phyloP scores from a whole-genome alignment of 2,888 invertebrate genomes.

The Diarsia brunnea region DNA sequence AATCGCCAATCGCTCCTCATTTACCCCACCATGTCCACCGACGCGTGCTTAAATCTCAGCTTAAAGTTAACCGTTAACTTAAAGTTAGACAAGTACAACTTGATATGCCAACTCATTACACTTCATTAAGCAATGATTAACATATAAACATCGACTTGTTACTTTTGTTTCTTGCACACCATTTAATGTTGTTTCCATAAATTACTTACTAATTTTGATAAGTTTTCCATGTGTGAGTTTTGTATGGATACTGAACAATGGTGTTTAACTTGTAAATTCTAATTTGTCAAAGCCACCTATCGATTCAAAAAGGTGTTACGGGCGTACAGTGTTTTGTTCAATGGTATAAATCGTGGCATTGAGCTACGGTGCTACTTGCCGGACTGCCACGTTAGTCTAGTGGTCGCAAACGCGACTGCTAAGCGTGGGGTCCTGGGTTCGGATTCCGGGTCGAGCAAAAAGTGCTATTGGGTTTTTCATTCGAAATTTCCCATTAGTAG shows the following conservation, averaged over 20 bases:
- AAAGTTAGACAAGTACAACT: conserved; percentile 64
- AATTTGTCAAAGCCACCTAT: background rate
- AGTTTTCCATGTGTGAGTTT: conserved; percentile 11
- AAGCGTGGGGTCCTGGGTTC: too few species aligned
- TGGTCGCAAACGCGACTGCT: too few species aligned
- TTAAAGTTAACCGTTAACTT: conserved; percentile 73
- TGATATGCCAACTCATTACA: conserved; percentile 69
- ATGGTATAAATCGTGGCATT: too few species aligned
- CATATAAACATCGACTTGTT: conserved; percentile 44
- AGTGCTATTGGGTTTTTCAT: too few species aligned
- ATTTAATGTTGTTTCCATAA: conserved; percentile 25
- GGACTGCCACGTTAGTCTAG: too few species aligned
- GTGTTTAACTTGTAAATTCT: background rate
- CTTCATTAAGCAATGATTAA: conserved; percentile 77
- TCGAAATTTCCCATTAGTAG: too few species aligned
- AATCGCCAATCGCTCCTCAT: conserved; percentile 34
- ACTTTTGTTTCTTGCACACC: conserved; percentile 41
- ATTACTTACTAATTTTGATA: background rate
- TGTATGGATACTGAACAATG: background rate
- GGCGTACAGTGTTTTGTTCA: too few species aligned
- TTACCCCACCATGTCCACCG: conserved; percentile 52
- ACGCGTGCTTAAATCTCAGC: conserved; percentile 68
- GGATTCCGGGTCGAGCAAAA: too few species aligned
- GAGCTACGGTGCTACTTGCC: too few species aligned
- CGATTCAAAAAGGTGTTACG: too few species aligned